Evolutionary conservation across 2,888 invertebrate genomes (phyloP).

Genomic region (Leucoptera coffeella): DNA sequence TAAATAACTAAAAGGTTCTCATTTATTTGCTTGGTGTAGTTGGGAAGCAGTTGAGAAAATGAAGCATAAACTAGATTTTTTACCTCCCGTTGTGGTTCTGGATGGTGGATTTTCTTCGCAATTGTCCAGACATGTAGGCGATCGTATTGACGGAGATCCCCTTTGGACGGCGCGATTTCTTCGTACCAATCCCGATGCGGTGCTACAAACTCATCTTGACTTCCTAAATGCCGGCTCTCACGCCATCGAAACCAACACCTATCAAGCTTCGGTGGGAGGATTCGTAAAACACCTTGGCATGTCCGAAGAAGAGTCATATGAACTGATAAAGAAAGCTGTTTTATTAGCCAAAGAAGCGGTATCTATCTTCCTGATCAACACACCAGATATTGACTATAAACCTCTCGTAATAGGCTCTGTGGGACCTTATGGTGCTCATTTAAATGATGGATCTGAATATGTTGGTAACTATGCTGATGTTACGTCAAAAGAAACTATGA

Average conservation of each 20-base stretch:
- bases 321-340: slow-evolving; percentile 68
- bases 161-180: slow-evolving; percentile 83
- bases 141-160: slow-evolving; percentile 73
- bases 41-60: background rate
- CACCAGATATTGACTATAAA: slow-evolving; percentile 11
- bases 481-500: slow-evolving; percentile 56
- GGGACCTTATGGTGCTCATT: slow-evolving; percentile 85
- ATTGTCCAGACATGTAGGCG: slow-evolving; percentile 63
- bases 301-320: slow-evolving; percentile 58
- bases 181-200: slow-evolving; percentile 67
- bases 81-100: slow-evolving; percentile 24
- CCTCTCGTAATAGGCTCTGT: slow-evolving; percentile 78
- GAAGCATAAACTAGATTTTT: background rate
- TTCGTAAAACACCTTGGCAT: slow-evolving; percentile 68
- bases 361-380: slow-evolving; percentile 48
- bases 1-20: too few relatives aligned
- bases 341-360: slow-evolving; percentile 65
- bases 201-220: slow-evolving; percentile 71
- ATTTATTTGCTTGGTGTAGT: too few relatives aligned
- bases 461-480: slow-evolving; percentile 67
- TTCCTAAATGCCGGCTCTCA: slow-evolving; percentile 82
- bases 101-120: slow-evolving; percentile 80
- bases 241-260: slow-evolving; percentile 80
- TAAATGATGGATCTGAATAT: slow-evolving; percentile 89
- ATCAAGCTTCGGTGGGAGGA: slow-evolving; percentile 76